These are phyloP conservation scores for Conchocele bisecta DNA, from an alignment of 2,888 invertebrate genomes.

Conservation along the genomic window DNA sequence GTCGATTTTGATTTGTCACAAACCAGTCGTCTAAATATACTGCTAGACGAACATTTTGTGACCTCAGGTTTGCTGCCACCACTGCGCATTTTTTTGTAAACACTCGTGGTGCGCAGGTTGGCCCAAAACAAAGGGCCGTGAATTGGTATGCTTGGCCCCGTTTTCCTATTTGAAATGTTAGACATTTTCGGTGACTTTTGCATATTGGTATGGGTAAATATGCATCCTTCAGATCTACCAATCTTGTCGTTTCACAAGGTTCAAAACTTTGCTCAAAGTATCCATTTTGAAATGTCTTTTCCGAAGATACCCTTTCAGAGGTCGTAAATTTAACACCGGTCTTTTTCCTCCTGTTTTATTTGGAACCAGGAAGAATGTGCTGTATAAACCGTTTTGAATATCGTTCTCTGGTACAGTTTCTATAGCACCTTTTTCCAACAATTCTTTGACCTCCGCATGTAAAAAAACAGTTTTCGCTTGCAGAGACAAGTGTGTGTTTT, in stretches of 20 bases:
- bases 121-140: conserved; percentile 15
- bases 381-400: conserved; percentile 33
- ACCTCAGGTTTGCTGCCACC: conserved; percentile 23
- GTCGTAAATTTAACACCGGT: conserved; percentile 42
- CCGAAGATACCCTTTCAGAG: conserved; percentile 36
- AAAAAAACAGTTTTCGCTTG: conserved; percentile 14
- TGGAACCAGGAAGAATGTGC: too few relatives aligned
- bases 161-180: conserved; percentile 11
- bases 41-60: conserved; percentile 22
- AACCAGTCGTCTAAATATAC: too few relatives aligned
- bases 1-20: background rate
- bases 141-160: conserved; percentile 8
- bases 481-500: too few relatives aligned
- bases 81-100: conserved; percentile 38
- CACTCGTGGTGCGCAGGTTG: conserved; percentile 13
- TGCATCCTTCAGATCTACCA: conserved; percentile 26
- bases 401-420: conserved; percentile 10
- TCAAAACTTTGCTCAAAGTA: conserved; percentile 22
- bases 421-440: conserved; percentile 30
- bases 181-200: conserved; percentile 18
- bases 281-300: too few relatives aligned
- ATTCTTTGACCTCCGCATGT: conserved; percentile 33
- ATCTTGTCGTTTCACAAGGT: conserved; percentile 25
- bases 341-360: conserved; percentile 33
- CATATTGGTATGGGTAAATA: conserved; percentile 28